phyloP scores from a whole-genome alignment of 2,888 invertebrate species.

The Mesorhabditis belari region DNA sequence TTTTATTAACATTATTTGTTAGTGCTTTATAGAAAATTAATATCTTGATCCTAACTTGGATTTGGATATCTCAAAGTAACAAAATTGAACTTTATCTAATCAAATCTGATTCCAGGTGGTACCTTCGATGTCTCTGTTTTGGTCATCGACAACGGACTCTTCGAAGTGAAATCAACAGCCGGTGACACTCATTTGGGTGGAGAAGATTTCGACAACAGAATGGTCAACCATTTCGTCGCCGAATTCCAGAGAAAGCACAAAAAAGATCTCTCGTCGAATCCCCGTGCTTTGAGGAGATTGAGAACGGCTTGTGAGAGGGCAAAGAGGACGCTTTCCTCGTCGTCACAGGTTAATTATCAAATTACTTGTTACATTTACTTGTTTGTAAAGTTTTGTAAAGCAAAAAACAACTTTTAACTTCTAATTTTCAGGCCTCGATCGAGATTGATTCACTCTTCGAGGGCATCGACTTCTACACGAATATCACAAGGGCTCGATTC shows the following conservation, averaged over 20 bases:
- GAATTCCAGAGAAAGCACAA: constrained; percentile 65
- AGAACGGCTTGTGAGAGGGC: constrained; percentile 76
- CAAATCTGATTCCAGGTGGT: constrained; percentile 56
- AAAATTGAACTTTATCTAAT: neutral
- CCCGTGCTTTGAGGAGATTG: constrained; percentile 78
- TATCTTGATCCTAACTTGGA: too few relatives aligned
- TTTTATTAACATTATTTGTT: too few relatives aligned
- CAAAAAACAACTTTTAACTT: neutral
- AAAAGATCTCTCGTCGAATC: constrained; percentile 75
- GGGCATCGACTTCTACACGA: constrained; percentile 91
- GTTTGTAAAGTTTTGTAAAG: neutral
- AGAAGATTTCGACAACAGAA: constrained; percentile 27
- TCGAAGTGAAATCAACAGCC: constrained; percentile 62
- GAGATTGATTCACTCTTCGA: constrained; percentile 92
- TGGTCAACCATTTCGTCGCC: constrained; percentile 54
- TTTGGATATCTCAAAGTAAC: too few relatives aligned
- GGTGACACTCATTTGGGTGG: constrained; percentile 63
- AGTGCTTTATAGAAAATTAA: too few relatives aligned
- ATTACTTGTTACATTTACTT: neutral
- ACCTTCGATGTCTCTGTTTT: constrained; percentile 55
- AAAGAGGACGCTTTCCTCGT: constrained; percentile 62
- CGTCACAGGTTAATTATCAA: too few relatives aligned
- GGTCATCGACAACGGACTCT: constrained; percentile 29
- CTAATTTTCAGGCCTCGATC: too few relatives aligned
- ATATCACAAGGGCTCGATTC: constrained; percentile 87